phyloP scores from a whole-genome alignment of 2,113 vertebrate species.

The Gobiocypris rarus region DNA sequence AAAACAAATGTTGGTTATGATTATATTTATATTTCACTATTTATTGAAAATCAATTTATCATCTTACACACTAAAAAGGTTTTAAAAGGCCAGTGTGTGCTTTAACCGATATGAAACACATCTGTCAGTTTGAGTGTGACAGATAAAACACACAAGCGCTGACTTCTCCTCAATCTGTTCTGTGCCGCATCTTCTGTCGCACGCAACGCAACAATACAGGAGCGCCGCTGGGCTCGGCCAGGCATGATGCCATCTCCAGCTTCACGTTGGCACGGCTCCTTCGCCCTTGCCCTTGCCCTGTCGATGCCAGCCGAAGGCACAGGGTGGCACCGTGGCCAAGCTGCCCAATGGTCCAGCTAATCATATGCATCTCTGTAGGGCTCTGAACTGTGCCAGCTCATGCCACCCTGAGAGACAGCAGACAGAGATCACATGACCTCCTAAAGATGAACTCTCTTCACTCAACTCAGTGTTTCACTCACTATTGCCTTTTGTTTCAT shows the following conservation, averaged over 20 bases:
- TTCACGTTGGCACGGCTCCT: slow-evolving; percentile 64
- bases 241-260: slow-evolving; percentile 49
- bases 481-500: not conserved
- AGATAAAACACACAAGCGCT: not conserved
- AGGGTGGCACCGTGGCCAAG: slow-evolving; percentile 70
- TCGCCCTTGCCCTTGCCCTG: slow-evolving; percentile 74
- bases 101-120: not conserved
- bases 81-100: not conserved
- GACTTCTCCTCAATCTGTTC: not conserved
- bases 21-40: not conserved
- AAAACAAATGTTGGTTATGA: not conserved
- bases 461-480: too few relatives aligned
- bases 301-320: slow-evolving; percentile 72
- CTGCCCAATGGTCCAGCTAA: slow-evolving; percentile 80
- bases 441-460: not conserved
- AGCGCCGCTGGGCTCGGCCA: slow-evolving; percentile 34
- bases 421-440: not conserved
- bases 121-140: not conserved
- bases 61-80: not conserved
- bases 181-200: not conserved
- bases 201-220: not conserved
- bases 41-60: not conserved
- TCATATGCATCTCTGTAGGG: slow-evolving; percentile 77
- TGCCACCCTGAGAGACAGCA: slow-evolving; percentile 56
- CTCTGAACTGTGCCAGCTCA: slow-evolving; percentile 69